Base-by-base conservation (phyloP, 2,888 invertebrate species). In the Flabesymbios commensalis region DNA sequence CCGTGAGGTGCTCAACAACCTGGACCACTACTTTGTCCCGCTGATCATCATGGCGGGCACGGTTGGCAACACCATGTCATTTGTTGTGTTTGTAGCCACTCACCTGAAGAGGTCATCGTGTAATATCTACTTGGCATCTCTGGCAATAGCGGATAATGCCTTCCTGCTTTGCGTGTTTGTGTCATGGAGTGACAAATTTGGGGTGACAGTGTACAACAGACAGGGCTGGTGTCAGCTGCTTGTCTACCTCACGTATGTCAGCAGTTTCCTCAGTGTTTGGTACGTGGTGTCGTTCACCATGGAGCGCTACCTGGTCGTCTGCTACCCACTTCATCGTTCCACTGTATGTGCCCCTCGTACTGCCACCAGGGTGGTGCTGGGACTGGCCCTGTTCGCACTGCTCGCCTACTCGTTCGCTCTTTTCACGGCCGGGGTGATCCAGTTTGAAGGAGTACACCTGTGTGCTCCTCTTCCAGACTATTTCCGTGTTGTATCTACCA, bases 61-160 rank as follows among this genome's bases (percentile, higher is more conserved):
- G 0, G 76, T 90, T 17, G 92, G 92, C 7, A 93, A 93, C 77
- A 82, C 87, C 26, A 75, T 92, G 0, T 90, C 90, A 0, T 86
- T 91, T 1, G 52, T 87, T 68, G 89, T 93, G 0, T 92, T 93
- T 75, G 88, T 88, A 68, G 86, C 85, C 49, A 90, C 90, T 28
- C 90, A 90, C 69, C 83, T 92, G 56, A 85, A 88, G 26, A 86
- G 88, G 49, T 87, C 90, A n/a, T 90, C 92, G 0, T 91, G 91
- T 0, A 51, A 47, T 32, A 63, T 61, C 28, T 67, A 67, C 54
- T 57, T 67, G 17, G 67, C 67, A 0, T 62, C 64, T 14, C 48
- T 67, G 47, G 64, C 67, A 4, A 26, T 64, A 14, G 63, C 61
- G 4, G 67, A 67, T 45, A 61, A 42, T 19, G 56, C 41, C 4